Conservation (phyloP, 2,113 vertebrate species). For the Ictidomys tridecemlineatus region DNA sequence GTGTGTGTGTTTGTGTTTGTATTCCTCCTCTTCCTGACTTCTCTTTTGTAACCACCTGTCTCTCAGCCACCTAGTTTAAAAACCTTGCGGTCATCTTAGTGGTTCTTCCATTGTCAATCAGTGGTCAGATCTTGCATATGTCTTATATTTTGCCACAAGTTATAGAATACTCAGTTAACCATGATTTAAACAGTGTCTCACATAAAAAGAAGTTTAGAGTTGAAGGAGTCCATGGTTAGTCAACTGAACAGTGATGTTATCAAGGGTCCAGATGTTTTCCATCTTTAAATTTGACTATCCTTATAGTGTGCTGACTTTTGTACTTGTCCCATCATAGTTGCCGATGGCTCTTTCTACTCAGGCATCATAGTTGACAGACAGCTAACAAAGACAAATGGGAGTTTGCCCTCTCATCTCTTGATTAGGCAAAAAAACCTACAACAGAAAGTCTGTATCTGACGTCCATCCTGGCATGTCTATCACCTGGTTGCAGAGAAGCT, state of each 20-base stretch:
- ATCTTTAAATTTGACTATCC: not conserved
- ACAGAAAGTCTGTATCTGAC: not conserved
- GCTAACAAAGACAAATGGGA: not conserved
- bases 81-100: not conserved
- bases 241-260: not conserved
- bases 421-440: not conserved
- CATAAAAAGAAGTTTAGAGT: not conserved
- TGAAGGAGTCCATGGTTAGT: not conserved
- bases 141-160: not conserved
- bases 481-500: not conserved
- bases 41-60: not conserved
- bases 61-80: not conserved
- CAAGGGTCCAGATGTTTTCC: not conserved
- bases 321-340: not conserved
- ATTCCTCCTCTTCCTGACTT: not conserved
- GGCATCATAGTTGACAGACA: not conserved
- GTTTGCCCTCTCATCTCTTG: constrained; percentile 13
- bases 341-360: not conserved
- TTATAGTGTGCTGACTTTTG: not conserved
- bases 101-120: not conserved
- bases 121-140: not conserved
- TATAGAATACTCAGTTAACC: not conserved
- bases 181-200: constrained; percentile 19
- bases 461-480: not conserved
- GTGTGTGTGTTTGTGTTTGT: not conserved